Percentiles rank a stretch among this genome's conserved stretches.
phyloP scores from a whole-genome alignment of 2,797 vertebrate genomes.

The Microtus obscurus region DNA sequence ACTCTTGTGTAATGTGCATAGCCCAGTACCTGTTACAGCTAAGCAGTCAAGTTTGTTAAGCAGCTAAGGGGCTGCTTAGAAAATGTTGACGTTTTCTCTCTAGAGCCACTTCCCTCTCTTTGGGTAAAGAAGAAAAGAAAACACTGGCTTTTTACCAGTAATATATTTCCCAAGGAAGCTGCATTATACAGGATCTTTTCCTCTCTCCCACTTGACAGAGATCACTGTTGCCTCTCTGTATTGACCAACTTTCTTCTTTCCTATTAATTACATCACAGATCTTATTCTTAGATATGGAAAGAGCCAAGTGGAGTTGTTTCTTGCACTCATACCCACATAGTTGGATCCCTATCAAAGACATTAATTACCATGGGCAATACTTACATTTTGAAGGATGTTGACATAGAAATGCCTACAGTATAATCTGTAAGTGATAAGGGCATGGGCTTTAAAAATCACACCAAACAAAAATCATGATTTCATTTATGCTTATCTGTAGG shows the following conservation, averaged over 20 bases:
- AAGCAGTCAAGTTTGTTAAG: too few species aligned
- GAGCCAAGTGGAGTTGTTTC: background rate
- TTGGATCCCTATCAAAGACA: background rate
- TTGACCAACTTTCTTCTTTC: background rate
- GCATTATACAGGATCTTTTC: background rate
- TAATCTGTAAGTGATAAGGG: background rate
- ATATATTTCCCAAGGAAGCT: constrained; percentile 5
- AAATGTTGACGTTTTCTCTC: background rate
- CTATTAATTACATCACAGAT: background rate
- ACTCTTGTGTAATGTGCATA: background rate
- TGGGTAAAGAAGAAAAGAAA: constrained; percentile 18
- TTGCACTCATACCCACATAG: background rate
- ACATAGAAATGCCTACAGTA: background rate
- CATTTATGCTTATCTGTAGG: background rate
- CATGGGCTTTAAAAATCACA: background rate
- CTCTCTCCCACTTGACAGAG: background rate
- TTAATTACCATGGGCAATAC: background rate
- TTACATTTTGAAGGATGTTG: constrained; percentile 9
- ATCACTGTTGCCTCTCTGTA: background rate
- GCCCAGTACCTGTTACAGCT: background rate
- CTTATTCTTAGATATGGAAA: background rate
- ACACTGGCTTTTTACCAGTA: background rate
- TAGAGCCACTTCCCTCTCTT: background rate
- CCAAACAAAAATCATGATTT: constrained; percentile 42
- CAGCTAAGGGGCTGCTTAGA: background rate